Percentiles rank a stretch among this genome's conserved stretches.
These are phyloP conservation scores for Nasonia vitripennis DNA, from an alignment of 1,140 invertebrate species.

Conservation along the genomic window DNA sequence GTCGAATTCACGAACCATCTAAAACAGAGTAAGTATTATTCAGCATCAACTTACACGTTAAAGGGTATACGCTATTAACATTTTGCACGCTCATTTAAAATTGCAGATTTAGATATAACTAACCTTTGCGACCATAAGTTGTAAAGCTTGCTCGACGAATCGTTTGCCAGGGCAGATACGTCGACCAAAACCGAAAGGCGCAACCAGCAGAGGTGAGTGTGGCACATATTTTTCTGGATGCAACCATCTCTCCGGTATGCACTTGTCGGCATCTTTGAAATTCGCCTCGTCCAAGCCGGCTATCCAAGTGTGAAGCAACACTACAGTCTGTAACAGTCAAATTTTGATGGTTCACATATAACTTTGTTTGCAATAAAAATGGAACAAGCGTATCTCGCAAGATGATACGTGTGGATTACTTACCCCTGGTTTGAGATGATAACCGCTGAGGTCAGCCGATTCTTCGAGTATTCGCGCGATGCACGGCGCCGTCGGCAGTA, in stretches of 20 bases:
- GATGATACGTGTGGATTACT: slow-evolving; percentile 63
- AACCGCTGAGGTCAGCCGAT: slow-evolving; percentile 85
- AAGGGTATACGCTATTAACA: not conserved
- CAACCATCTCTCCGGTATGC: slow-evolving; percentile 89
- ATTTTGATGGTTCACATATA: too few relatives aligned
- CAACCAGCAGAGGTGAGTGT: slow-evolving; percentile 80
- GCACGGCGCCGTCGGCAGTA: slow-evolving; percentile 89
- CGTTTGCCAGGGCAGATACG: slow-evolving; percentile 89
- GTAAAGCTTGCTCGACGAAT: slow-evolving; percentile 86
- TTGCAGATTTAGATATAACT: slow-evolving; percentile 25
- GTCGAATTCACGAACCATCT: slow-evolving; percentile 83
- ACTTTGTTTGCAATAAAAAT: too few relatives aligned
- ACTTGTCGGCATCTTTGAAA: slow-evolving; percentile 85
- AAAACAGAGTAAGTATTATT: slow-evolving; percentile 31
- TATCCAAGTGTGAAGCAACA: slow-evolving; percentile 90
- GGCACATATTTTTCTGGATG: slow-evolving; percentile 69
- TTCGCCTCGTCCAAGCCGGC: slow-evolving; percentile 87
- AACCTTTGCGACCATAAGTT: slow-evolving; percentile 85
- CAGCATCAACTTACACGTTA: too few relatives aligned
- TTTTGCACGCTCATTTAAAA: not conserved
- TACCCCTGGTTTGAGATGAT: slow-evolving; percentile 86
- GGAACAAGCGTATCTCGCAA: not conserved
- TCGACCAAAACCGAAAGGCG: slow-evolving; percentile 91
- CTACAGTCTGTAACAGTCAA: slow-evolving; percentile 80
- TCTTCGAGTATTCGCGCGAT: slow-evolving; percentile 87